These are phyloP conservation scores for Pogonomyrmex barbatus DNA, from an alignment of 1,140 invertebrate genomes.

Conservation along the genomic window DNA sequence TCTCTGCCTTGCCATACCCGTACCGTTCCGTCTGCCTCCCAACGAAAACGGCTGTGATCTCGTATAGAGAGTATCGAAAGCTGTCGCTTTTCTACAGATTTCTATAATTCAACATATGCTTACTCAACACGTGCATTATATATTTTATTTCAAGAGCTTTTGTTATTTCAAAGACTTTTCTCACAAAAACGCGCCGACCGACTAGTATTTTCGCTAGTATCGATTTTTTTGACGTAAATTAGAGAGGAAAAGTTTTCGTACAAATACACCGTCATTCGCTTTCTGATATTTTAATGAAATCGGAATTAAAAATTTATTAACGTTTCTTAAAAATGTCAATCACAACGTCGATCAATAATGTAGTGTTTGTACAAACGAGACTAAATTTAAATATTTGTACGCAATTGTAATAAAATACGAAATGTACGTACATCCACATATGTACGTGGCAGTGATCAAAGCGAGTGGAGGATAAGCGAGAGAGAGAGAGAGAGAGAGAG, in stretches of 20 bases:
- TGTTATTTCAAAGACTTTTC: not conserved
- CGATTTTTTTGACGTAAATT: not conserved
- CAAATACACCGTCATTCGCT: not conserved
- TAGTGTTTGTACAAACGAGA: not conserved
- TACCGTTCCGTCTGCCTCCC: not conserved
- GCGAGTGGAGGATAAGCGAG: not conserved
- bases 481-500: not conserved
- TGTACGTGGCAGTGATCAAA: constrained; percentile 54
- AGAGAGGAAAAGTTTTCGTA: not conserved
- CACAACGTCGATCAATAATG: not conserved
- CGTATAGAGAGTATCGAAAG: not conserved
- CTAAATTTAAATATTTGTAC: not conserved
- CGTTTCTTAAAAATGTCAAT: not conserved
- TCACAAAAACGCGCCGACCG: not conserved
- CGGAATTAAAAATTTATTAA: not conserved
- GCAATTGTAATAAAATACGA: not conserved
- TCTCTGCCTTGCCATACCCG: not conserved
- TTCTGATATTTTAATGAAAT: not conserved
- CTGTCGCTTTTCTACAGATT: not conserved
- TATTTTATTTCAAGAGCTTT: not conserved
- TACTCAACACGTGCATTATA: not conserved
- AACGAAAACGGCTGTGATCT: constrained; percentile 19
- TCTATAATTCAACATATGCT: not conserved
- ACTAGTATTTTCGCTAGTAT: not conserved
- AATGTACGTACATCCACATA: not conserved